Evolutionary conservation across 2,888 invertebrate genomes (phyloP).

Genomic region (Caenorhabditis sp.): DNA sequence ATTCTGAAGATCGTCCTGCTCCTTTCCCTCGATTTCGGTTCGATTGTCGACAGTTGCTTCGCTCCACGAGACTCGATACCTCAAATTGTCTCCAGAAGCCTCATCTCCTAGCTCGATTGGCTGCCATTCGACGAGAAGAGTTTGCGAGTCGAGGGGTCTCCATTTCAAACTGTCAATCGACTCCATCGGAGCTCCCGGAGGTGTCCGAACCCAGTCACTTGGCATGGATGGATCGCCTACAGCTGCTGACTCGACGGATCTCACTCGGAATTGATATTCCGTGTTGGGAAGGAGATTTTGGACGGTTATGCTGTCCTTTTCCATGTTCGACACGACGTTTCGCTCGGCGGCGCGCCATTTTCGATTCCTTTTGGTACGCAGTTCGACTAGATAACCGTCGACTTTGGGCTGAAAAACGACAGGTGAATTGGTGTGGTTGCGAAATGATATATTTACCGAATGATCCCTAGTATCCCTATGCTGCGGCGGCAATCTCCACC

Average conservation of each 20-base stretch:
- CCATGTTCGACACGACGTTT: constrained; percentile 65
- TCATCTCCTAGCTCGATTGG: constrained; percentile 73
- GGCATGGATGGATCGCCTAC: constrained; percentile 75
- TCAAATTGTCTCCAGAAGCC: constrained; percentile 72
- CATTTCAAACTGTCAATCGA: constrained; percentile 70
- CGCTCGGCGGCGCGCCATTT: constrained; percentile 74
- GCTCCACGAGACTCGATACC: constrained; percentile 79
- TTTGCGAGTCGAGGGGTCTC: constrained; percentile 74
- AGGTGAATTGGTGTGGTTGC: background rate
- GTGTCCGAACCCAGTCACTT: constrained; percentile 77
- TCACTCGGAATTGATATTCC: constrained; percentile 80
- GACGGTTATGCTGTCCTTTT: constrained; percentile 69
- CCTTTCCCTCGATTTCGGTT: constrained; percentile 27
- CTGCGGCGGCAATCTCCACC: constrained; percentile 66
- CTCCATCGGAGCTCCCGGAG: constrained; percentile 73
- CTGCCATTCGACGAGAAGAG: constrained; percentile 79
- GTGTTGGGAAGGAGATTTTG: constrained; percentile 75
- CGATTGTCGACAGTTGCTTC: constrained; percentile 56
- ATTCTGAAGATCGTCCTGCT: constrained; percentile 33
- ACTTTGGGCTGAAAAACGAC: constrained; percentile 57
- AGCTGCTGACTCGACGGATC: constrained; percentile 68
- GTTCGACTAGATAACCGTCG: constrained; percentile 75
- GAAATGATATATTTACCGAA: constrained; percentile 39
- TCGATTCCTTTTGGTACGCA: constrained; percentile 73
- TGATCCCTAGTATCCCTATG: constrained; percentile 70